Evolutionary conservation across 1,140 invertebrate species (phyloP), one percentile per base, ranked within the genome.

Genomic region (Drosophila sucinea): DNA sequence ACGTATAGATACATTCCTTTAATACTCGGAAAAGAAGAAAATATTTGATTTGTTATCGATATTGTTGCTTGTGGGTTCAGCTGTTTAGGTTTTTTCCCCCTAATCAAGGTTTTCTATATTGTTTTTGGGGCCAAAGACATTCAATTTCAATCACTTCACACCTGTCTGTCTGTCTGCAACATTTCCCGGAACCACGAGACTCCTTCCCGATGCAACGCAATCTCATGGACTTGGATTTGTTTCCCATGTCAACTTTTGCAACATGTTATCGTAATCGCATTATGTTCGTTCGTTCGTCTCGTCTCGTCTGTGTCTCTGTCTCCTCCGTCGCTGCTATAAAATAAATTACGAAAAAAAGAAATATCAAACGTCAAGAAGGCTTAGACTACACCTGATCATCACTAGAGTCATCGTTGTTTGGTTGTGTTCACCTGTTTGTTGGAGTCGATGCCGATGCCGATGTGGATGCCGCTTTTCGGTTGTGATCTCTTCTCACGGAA

Each of bases 401-500:
- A 51, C 44, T 27, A 27, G 44, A 6, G 17, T 25, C 25, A 51
- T 61, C 60, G 64, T 40, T 5, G 55, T 61, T 17, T 17, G 17
- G 38, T 38, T 61, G 56, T 41, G 11, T 54, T n/a, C 64, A 62
- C 54, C 51, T 57, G 70, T 29, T 29, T 23, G 10, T 44, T 41
- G 40, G 40, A n/a, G 40, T 11, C 40, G 40, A 4, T 41, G 38
- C 38, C 10, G 38, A 10, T 40, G 40, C 4, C 40, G 11, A n/a
- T 41, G 44, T 1, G 0, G 44, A 25, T 23, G 23, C 40, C 40
- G n/a, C 11, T 41, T n/a, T 17, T 11, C n/a, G 8, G 44, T 51
- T 8, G 38, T 54, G 47, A 68, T 70, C 63, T 72, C 75, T 87
- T 87, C 83, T 89, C 83, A 87, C 83, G 83, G 84, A 89, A 83